Conservation (phyloP, 2,888 invertebrate species). For the Alloplasta piceator region DNA sequence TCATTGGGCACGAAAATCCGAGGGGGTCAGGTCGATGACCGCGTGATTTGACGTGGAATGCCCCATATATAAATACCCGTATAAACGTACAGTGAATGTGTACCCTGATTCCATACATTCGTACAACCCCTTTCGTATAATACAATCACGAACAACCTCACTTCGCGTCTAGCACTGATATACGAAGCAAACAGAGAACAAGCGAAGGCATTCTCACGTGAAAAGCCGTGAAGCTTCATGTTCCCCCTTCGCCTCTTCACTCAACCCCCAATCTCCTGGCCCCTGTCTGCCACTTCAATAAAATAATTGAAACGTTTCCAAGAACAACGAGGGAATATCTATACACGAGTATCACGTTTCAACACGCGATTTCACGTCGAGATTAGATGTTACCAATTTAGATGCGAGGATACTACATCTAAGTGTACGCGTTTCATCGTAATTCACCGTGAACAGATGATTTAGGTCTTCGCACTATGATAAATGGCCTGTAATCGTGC, state of each 20-base stretch:
- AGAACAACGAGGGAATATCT: conserved; percentile 10
- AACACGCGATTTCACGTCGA: conserved; percentile 30
- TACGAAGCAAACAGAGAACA: conserved; percentile 20
- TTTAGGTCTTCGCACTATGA: conserved; percentile 1
- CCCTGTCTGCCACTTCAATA: conserved; percentile 46
- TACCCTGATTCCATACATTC: background rate
- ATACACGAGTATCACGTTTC: conserved; percentile 49
- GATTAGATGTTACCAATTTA: conserved; percentile 47
- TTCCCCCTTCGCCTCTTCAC: no score
- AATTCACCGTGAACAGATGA: background rate
- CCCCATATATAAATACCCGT: background rate
- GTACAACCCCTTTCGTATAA: conserved; percentile 1
- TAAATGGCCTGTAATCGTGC: background rate
- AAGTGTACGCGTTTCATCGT: background rate
- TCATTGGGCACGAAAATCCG: no score
- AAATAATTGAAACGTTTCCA: conserved; percentile 58
- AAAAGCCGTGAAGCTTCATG: conserved; percentile 25
- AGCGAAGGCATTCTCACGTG: background rate
- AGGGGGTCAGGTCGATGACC: no score
- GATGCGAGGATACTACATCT: conserved; percentile 5
- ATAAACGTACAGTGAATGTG: conserved; percentile 6
- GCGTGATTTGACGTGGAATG: no score
- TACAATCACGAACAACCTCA: conserved; percentile 37
- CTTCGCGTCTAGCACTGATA: conserved; percentile 39
- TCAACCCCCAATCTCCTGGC: background rate